Evolutionary conservation across 2,797 vertebrate species (phyloP), one percentile per base, ranked within the genome.

Genomic region (Coluber constrictor): DNA sequence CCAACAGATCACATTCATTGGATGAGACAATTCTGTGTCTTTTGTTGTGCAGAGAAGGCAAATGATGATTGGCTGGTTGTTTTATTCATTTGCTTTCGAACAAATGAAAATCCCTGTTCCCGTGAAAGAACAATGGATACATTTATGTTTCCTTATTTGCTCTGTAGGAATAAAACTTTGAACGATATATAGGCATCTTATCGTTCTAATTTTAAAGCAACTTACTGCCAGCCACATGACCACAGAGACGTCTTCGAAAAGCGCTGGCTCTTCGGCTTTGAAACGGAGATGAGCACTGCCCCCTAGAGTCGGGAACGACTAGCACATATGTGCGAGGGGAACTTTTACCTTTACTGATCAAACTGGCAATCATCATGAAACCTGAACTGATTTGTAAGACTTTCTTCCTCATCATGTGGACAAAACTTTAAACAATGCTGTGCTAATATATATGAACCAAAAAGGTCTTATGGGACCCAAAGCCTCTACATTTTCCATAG

Each of bases 321-420:
- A 51, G 7, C 47, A 51, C 47, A 51, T 51, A 51, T 51, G 47
- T 51, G 47, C 47, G 47, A 51, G 47, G 47, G 47, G 47, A 51
- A 51, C 47, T 8, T 51, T 7, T 51, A 51, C 47, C 6, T 51
- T 51, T 51, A 25, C 47, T 86, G 57, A 86, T 59, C 90, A 91
- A 93, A 91, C 70, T 57, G 88, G 60, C 63, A 94, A 29, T 57
- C 92, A 3, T n/a, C 55, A 89, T 90, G 92, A 88, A 32, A 92
- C 86, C 92, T 92, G 59, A 70, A 92, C 29, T 25, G 23, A 61
- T 6, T 4, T 94, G 2, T n/a, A 83, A 29, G 8, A 55, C 60
- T 94, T 93, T 55, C 55, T 92, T 93, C 63, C 89, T 83, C 29
- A 63, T 12, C 74, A 25, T 83, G 74, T 83, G 74, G 43, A 47